Conservation (phyloP, 2,113 vertebrate genomes). For the Physeter macrocephalus region DNA sequence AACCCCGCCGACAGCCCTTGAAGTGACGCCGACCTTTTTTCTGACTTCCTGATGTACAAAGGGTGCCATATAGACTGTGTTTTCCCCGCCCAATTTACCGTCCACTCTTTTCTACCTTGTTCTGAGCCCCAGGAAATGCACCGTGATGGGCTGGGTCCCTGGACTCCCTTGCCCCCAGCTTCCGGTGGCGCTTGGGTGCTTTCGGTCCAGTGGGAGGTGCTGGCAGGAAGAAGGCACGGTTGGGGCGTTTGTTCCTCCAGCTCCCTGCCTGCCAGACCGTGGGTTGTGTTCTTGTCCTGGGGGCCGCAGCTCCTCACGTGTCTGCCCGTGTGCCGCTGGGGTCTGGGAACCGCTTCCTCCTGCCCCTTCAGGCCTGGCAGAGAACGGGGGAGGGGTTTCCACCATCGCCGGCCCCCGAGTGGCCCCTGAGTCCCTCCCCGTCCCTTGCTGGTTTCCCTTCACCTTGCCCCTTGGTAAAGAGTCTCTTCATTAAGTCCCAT, state of each 20-base stretch:
- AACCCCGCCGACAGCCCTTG: too few species aligned
- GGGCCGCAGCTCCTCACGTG: background rate
- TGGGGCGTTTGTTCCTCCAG: background rate
- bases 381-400: background rate
- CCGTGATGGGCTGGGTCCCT: too few species aligned
- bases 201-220: rapidly evolving
- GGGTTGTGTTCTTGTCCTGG: background rate
- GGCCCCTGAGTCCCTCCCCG: background rate
- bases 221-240: background rate
- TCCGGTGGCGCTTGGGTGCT: background rate
- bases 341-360: background rate
- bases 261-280: background rate
- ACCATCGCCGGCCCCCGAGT: rapidly evolving
- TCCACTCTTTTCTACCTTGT: rapidly evolving
- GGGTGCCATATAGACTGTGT: rapidly evolving
- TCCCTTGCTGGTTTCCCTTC: background rate
- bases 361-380: background rate
- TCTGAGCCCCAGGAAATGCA: rapidly evolving
- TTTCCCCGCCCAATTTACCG: background rate
- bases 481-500: background rate
- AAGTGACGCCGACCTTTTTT: background rate
- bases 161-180: rapidly evolving
- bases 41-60: background rate
- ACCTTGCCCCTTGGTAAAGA: background rate
- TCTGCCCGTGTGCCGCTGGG: rapidly evolving